These are phyloP conservation scores for Phanerotoma sp. DNA, from an alignment of 2,888 invertebrate species.

Conservation along the genomic window DNA sequence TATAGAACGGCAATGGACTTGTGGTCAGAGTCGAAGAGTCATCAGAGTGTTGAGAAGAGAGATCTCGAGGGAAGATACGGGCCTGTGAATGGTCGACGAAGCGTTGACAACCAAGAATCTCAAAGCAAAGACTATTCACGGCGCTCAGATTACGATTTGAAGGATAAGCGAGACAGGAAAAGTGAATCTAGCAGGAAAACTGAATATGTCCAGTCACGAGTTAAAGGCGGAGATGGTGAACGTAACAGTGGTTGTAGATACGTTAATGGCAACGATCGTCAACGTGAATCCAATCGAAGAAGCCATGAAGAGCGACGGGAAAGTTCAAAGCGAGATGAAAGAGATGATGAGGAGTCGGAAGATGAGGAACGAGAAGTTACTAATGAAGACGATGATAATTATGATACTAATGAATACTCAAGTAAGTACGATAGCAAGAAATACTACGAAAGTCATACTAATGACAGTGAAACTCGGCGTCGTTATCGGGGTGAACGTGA, in stretches of 20 bases:
- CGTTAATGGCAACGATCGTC: slow-evolving; percentile 26
- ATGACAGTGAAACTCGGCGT: slow-evolving; percentile 43
- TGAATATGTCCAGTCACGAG: slow-evolving; percentile 40
- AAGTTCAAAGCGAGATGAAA: slow-evolving; percentile 32
- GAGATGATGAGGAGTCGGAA: slow-evolving; percentile 43
- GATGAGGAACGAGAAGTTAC: slow-evolving; percentile 45
- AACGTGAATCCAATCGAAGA: slow-evolving; percentile 17
- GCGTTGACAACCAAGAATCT: slow-evolving; percentile 30
- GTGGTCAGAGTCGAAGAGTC: slow-evolving; percentile 53
- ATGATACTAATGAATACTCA: slow-evolving; percentile 19
- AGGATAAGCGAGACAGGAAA: slow-evolving; percentile 29
- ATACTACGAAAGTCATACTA: slow-evolving; percentile 38
- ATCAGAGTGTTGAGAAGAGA: slow-evolving; percentile 38
- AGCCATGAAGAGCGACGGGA: slow-evolving; percentile 33
- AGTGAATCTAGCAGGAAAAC: slow-evolving; percentile 33
- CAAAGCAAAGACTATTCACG: slow-evolving; percentile 27
- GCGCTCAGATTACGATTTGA: slow-evolving; percentile 24
- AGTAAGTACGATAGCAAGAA: slow-evolving; percentile 37
- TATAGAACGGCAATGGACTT: slow-evolving; percentile 57
- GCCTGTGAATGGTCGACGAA: slow-evolving; percentile 21
- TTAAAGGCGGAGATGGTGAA: slow-evolving; percentile 22
- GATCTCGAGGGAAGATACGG: slow-evolving; percentile 28
- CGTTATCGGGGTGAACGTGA: slow-evolving; percentile 34
- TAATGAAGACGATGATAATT: slow-evolving; percentile 39
- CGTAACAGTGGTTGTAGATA: slow-evolving; percentile 20